Conservation (phyloP, 37 sponge, comb jelly and placozoan genomes). For the Agelas oroides region DNA sequence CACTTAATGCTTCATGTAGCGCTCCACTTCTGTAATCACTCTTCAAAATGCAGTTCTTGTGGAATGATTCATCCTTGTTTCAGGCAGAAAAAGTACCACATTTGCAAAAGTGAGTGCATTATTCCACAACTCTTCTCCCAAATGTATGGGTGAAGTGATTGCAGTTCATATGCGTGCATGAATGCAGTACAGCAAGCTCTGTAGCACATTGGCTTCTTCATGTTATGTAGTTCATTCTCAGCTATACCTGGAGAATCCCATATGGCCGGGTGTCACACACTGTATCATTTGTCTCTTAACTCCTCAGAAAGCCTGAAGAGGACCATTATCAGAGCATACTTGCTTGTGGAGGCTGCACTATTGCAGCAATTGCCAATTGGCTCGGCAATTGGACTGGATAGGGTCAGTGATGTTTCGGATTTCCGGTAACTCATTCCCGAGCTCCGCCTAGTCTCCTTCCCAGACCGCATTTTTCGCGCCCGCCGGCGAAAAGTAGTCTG, state of each 20-base stretch:
- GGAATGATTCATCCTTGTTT: background rate
- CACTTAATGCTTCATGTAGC: background rate
- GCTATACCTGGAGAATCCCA: slow-evolving; percentile 11
- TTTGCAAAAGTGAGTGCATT: background rate
- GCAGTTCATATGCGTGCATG: too few relatives aligned
- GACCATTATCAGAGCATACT: slow-evolving; percentile 7
- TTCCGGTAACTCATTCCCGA: too few relatives aligned
- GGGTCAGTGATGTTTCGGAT: too few relatives aligned
- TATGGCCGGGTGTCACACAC: background rate
- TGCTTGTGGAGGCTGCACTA: too few relatives aligned
- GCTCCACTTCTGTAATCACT: background rate
- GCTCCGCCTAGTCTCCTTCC: too few relatives aligned
- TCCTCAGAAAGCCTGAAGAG: background rate
- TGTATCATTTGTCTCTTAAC: background rate
- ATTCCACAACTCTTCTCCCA: background rate
- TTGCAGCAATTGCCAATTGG: too few relatives aligned
- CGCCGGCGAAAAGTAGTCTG: too few relatives aligned
- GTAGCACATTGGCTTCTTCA: too few relatives aligned
- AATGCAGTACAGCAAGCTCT: too few relatives aligned
- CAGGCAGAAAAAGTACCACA: background rate
- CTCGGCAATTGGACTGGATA: too few relatives aligned
- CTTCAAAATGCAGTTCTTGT: background rate
- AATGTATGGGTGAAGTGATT: background rate
- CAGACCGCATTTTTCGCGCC: too few relatives aligned
- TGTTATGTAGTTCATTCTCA: background rate